Evolutionary conservation across 2,113 vertebrate species (phyloP).

Genomic region (Pluvialis apricaria): DNA sequence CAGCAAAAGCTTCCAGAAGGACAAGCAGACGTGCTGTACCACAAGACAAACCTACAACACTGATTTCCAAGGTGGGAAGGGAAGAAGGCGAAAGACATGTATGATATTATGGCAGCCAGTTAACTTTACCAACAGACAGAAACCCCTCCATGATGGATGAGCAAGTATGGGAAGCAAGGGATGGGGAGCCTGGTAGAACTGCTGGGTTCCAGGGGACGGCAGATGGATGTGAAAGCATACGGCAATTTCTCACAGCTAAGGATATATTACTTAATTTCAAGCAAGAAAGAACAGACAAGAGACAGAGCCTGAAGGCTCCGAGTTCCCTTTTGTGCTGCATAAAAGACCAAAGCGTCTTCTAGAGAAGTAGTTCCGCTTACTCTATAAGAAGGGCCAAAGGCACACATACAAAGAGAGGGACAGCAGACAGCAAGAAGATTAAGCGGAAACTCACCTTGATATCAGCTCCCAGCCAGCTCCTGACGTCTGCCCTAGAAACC

Average conservation of each 20-base stretch:
- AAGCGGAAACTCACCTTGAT: conserved; percentile 34
- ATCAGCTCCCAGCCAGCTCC: neutral
- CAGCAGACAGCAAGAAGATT: neutral
- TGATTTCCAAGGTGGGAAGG: neutral
- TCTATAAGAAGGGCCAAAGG: neutral
- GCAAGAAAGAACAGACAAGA: neutral
- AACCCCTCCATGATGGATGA: neutral
- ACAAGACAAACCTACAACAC: neutral
- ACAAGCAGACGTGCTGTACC: neutral
- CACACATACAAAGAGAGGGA: neutral
- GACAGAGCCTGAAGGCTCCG: neutral
- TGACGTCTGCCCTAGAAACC: neutral
- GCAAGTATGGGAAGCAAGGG: neutral
- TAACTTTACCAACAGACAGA: neutral
- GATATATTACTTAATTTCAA: neutral
- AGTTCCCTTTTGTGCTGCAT: neutral
- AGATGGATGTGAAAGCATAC: neutral
- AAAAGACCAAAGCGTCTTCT: neutral
- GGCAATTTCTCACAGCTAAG: neutral
- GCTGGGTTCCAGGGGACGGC: neutral
- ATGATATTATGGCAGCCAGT: neutral
- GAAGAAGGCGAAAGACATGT: neutral
- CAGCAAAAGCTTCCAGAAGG: neutral
- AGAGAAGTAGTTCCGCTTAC: neutral
- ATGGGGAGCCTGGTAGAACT: neutral